Base-by-base conservation (phyloP, 2,113 vertebrate genomes). In the Anser cygnoides region DNA sequence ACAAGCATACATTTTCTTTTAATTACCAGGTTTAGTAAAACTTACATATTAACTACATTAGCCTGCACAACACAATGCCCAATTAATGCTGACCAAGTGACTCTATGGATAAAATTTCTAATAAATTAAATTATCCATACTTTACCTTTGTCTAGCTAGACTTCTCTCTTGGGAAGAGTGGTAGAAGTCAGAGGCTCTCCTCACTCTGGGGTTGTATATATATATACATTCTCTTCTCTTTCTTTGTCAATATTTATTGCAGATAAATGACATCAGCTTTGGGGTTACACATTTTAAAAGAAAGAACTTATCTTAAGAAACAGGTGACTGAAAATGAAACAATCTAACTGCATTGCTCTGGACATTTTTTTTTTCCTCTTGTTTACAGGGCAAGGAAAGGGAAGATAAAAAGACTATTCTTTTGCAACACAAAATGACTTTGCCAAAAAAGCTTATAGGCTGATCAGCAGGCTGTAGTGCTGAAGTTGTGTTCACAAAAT, bases 241-340 rank as follows among this genome's bases (percentile, higher is more conserved):
- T 37, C 81, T 18, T 68, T 84, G 54, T 89, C 89, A 96, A 82
- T 93, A 89, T 93, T 94, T 93, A 75, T 72, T 86, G 23, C 16
- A 13, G 15, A 89, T 90, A 90, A 78, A 84, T 92, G 66, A 92
- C 89, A 82, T 92, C 80, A 87, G 18, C 61, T 89, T 67, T 75
- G 68, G n/a, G 49, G 39, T 79, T 68, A 66, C 17, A 63, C 55
- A 33, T n/a, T 82, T 37, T 6, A 65, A n/a, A 88, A 80, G 67
- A 77, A 93, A 65, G 29, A 67, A 25, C 9, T 58, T 88, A 80
- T 71, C 39, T 87, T 67, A 28, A 58, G 23, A 19, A 86, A 22
- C 28, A 89, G 43, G 65, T 78, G 83, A 65, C n/a, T 84, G 49
- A 62, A 94, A 87, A 52, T 18, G 2, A 89, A n/a, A 54, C 49